Base-by-base conservation (phyloP, 2,113 vertebrate species). In the Caretta caretta region DNA sequence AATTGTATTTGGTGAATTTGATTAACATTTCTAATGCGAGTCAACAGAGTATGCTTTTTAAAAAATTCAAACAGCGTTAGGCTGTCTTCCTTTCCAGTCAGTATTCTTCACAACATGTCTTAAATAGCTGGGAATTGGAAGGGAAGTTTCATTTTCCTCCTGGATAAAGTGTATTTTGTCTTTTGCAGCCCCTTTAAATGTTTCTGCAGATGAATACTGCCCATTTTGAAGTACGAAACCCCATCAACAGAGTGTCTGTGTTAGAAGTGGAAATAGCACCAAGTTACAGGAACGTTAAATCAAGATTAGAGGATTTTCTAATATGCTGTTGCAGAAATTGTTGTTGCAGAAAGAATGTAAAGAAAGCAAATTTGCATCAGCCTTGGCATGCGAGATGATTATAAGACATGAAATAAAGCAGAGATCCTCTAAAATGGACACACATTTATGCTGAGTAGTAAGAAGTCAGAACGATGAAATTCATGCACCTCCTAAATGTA, bases 371-470 rank as follows among this genome's bases (percentile, higher is more conserved):
- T 62, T 62, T 62, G 57, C 27, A 62, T 29, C 94, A 59, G 16
- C 88, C 93, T 17, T 38, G 83, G 53, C 72, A 93, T 38, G 5
- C 81, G 38, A 92, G 93, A 82, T 90, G 38, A 92, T 93, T 92
- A 90, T 50, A 38, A 72, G n/a, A 92, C 90, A 53, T 59, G 80
- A 92, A 96, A 88, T n/a, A 90, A 59, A 95, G 89, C 89, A 95
- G 86, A 84, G 49, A 75, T 90, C 93, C 94, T 90, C 83, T 92
- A 86, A 96, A 95, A 94, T 57, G 84, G 56, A 85, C 87, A 51
- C 91, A 78, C 84, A 5, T 92, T 93, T 91, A 65, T 96, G 91
- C 93, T 94, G 93, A 93, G 86, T 93, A 93, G 93, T 97, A 86
- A 90, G 86, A 95, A 91, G 54, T 65, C 75, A 96, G 87, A 92